Evolutionary conservation across 2,888 invertebrate species (phyloP), one percentile per base, ranked within the genome.

Genomic region (Yponomeuta malinellus): DNA sequence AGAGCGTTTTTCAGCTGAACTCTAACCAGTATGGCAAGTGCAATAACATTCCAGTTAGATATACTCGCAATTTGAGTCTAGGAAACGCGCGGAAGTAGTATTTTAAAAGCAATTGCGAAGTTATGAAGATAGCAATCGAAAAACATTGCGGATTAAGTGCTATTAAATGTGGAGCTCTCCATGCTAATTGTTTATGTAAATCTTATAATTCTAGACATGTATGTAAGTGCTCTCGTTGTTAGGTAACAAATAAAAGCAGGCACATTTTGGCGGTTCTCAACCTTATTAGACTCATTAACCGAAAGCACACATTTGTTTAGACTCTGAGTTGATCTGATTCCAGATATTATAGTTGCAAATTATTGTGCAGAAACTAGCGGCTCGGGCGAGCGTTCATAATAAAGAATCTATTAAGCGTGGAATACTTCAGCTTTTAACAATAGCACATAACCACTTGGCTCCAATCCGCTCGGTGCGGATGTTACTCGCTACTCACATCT

Each of bases 391-490:
- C 33, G 29, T 6, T 70, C 37, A 64, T 48, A 52, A 66, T 70
- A 67, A 33, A 71, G 15, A 71, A 10, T 48, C 68, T 67, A 67
- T 67, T 67, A 67, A 43, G 67, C 67, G 67, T 67, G 67, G 67
- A 67, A 67, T 67, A 67, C 43, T 67, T 67, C n/a, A 48, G 43
- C n/a, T 43, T 67, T 67, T 12, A 71, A 68, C 59, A 71, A 68
- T 71, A 65, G 64, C 68, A 69, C 64, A 71, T 76, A 74, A 74
- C 48, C 23, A 43, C 43, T 43, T 8, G 43, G 64, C 72, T 75
- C 72, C 73, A 78, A 76, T 73, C 43, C 43, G 73, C 73, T 77
- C 79, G 74, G 43, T 43, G 76, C 80, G 81, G 82, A 83, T 80
- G 80, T 80, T 79, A 76, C 78, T 37, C 37, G 43, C 67, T 48